Conservation (phyloP, 1,140 invertebrate species). For the Aporrectodea caliginosa region DNA sequence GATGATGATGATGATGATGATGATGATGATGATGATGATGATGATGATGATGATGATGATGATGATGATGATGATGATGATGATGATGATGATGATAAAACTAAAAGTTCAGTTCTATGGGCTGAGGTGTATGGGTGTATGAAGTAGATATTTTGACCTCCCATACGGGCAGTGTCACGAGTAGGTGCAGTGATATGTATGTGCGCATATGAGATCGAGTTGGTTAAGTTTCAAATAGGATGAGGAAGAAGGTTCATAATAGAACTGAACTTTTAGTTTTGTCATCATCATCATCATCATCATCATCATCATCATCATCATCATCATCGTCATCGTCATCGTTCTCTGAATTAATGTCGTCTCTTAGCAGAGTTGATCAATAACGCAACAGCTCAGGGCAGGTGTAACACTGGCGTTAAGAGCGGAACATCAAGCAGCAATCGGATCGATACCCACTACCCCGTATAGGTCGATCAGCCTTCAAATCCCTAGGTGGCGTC, state of each 20-base stretch:
- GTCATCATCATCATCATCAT: background rate
- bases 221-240: background rate
- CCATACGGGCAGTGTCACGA: background rate
- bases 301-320: slow-evolving; percentile 1
- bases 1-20: background rate
- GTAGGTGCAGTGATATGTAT: background rate
- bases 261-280: too few species aligned
- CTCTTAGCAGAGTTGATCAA: slow-evolving; percentile 4
- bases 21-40: slow-evolving; percentile 9
- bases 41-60: background rate
- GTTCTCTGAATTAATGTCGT: background rate
- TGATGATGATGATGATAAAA: background rate
- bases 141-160: background rate
- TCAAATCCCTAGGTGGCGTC: too few species aligned
- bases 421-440: too few species aligned
- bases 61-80: background rate
- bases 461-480: too few species aligned
- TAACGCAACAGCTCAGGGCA: background rate
- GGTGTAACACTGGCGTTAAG: background rate
- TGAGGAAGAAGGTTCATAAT: background rate
- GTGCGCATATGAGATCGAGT: background rate
- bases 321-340: too few species aligned
- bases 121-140: background rate
- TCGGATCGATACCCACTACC: too few species aligned
- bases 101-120: background rate